Evolutionary conservation across 2,888 invertebrate genomes (phyloP), one percentile per base, ranked within the genome.

Genomic region (Stramonita haemastoma): DNA sequence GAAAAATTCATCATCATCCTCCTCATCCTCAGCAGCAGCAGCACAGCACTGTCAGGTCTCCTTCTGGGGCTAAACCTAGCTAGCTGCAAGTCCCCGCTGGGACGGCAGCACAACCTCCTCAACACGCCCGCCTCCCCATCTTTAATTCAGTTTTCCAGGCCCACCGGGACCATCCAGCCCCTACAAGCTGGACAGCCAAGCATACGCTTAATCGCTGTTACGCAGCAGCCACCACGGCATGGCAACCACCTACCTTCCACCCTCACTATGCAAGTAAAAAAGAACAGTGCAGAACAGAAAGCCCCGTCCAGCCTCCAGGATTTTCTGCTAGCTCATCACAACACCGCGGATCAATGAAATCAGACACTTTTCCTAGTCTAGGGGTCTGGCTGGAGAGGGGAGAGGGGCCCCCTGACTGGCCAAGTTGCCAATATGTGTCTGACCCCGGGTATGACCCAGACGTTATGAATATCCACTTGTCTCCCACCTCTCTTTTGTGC

Each of bases 341-440:
- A 83, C 22, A n/a, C 1, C 6, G 36, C 36, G 11, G 29, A 83
- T 83, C 81, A 83, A 83, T 83, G 46, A 83, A 29, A 83, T 83
- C 81, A 83, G 81, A 81, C 81, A 11, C 79, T 79, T 34, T 26
- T 79, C 34, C 73, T 13, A n/a, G 73, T 73, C n/a, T 13, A n/a
- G 73, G 73, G n/a, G 73, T 5, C 13, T 29, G 73, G n/a, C 0
- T n/a, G 13, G 73, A 13, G 73, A 73, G 73, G n/a, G 26, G 11
- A n/a, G n/a, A n/a, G 29, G 34, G 32, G 32, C 66, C 2, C 46
- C 36, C 46, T 8, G 46, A 46, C 46, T 46, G 46, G 46, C 81
- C 81, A 36, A 36, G 46, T 29, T 83, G 81, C 81, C 86, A 86
- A 86, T 86, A 57, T 86, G 29, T 57, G 86, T 86, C 86, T 86